Base-by-base conservation (phyloP, 2,113 vertebrate species). In the Clupea harengus region DNA sequence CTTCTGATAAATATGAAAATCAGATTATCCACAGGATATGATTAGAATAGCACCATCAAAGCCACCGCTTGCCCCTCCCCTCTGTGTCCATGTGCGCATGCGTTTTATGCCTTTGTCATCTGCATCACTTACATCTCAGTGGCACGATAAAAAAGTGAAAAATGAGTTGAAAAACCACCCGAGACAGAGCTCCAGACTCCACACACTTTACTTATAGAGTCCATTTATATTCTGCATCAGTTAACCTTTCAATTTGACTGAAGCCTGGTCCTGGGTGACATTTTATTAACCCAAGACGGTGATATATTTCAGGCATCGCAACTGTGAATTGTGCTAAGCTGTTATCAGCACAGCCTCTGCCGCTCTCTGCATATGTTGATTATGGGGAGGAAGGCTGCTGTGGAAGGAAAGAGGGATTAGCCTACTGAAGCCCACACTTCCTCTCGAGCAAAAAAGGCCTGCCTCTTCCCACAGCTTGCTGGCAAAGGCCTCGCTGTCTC, bases 11-110 rank as follows among this genome's bases (percentile, higher is more conserved):
- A 85, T 85, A 82, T 85, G 47, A 84, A 88, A 86, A 87, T 81
- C 82, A 85, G 85, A 87, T 80, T 87, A 83, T 83, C 47, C 80
- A 85, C 83, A 82, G 81, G 44, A 87, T 85, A 87, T 82, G 81
- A 87, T 84, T 82, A 82, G 81, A 87, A 60, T 45, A 28, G 47
- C 32, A 52, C 57, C 64, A 87, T 87, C 83, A 87, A 87, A 85
- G 50, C 39, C 82, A 60, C 15, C 49, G 44, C 13, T 25, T 72
- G 64, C n/a, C 81, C 60, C 81, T 52, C 84, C 39, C 8, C 50
- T 78, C 7, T 39, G 64, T 75, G 39, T 47, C 18, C 1, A 50
- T 39, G 11, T n/a, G 28, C n/a, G 64, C 64, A 72, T 72, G 64
- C 64, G n/a, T n/a, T 25, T 28, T 6, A 72, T 5, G n/a, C 64